A percentile compares a stretch with the other conserved stretches of the same genome.
phyloP scores from a whole-genome alignment of 2,797 vertebrate genomes.

The Aulostomus chinensis region DNA sequence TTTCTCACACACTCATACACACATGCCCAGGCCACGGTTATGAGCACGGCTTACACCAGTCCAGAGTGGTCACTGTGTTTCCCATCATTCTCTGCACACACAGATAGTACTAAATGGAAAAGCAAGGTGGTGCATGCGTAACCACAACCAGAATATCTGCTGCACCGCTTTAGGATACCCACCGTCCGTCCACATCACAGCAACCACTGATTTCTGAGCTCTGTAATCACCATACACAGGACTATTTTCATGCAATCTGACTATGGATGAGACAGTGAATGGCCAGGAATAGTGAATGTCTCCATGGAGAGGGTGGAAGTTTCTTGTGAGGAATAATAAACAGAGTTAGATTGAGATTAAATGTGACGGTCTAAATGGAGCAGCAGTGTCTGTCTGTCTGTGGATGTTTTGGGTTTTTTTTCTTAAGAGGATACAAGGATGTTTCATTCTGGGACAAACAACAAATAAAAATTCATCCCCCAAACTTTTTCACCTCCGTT shows the following conservation, averaged over 20 bases:
- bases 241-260: slow-evolving; percentile 82
- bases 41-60: slow-evolving; percentile 30
- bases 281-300: slow-evolving; percentile 65
- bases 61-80: slow-evolving; percentile 68
- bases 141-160: slow-evolving; percentile 76
- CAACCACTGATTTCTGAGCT: slow-evolving; percentile 70
- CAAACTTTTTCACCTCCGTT: slow-evolving; percentile 44
- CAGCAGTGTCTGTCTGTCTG: slow-evolving; percentile 19
- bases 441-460: slow-evolving; percentile 9
- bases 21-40: slow-evolving; percentile 3
- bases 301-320: slow-evolving; percentile 78
- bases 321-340: slow-evolving; percentile 79
- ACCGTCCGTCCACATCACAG: slow-evolving; percentile 81
- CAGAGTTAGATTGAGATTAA: slow-evolving; percentile 70
- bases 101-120: slow-evolving; percentile 78
- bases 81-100: slow-evolving; percentile 64
- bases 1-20: too few relatives aligned
- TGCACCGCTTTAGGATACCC: slow-evolving; percentile 74
- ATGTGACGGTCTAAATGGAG: too few relatives aligned
- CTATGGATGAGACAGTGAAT: slow-evolving; percentile 79
- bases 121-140: slow-evolving; percentile 71
- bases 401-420: slow-evolving; percentile 20
- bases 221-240: slow-evolving; percentile 78
- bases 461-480: slow-evolving; percentile 12
- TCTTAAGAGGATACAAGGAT: slow-evolving; percentile 4